Percentiles rank a stretch among this genome's conserved stretches.
phyloP scores from a whole-genome alignment of 2,888 invertebrate species.

The Orthonychiurus folsomi region DNA sequence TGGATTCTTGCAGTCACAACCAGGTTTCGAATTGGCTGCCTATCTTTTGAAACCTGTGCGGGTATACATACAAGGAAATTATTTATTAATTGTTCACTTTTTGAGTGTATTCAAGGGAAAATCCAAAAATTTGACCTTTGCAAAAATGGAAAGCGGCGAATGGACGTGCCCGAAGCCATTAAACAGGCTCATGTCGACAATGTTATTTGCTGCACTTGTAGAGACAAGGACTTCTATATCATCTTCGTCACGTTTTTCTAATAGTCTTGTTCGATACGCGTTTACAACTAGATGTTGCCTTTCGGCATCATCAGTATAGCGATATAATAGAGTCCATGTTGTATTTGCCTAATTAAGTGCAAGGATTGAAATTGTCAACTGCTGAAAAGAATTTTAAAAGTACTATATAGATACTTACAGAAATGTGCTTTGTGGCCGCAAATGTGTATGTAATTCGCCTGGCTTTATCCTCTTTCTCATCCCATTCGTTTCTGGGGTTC shows the following conservation, averaged over 20 bases:
- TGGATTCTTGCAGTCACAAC: neutral
- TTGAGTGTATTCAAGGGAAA: too few species aligned
- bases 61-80: neutral
- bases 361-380: neutral
- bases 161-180: constrained; percentile 16
- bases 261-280: neutral
- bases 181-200: constrained; percentile 23
- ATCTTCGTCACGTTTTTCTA: neutral
- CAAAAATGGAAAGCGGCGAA: constrained; percentile 29
- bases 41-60: neutral
- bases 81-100: too few species aligned
- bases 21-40: constrained; percentile 6
- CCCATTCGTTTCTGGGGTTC: neutral
- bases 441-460: neutral
- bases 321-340: constrained; percentile 2
- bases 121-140: constrained; percentile 17
- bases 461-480: neutral
- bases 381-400: neutral
- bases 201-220: constrained; percentile 26
- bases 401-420: neutral
- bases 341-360: neutral
- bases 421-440: neutral
- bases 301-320: neutral
- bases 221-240: constrained; percentile 21
- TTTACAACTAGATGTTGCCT: constrained; percentile 18